These are phyloP conservation scores for Lampropteryx suffumata DNA, from an alignment of 2,888 invertebrate species.

Conservation along the genomic window DNA sequence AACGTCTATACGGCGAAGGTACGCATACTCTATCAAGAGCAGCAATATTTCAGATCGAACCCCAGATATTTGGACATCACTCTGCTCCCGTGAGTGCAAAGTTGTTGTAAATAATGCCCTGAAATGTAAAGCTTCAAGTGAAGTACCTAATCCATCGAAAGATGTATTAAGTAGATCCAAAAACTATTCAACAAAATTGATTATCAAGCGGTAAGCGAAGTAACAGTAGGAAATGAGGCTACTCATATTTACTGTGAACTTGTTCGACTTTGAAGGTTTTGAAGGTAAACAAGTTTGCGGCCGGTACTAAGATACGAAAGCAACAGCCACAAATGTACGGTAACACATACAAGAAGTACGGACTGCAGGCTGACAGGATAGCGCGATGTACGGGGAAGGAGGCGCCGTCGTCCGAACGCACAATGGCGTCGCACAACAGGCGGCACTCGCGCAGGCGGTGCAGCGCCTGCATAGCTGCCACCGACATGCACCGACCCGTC, in stretches of 20 bases:
- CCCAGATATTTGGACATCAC: conserved; percentile 89
- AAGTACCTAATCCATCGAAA: too few species aligned
- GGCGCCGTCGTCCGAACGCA: conserved; percentile 91
- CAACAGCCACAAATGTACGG: too few species aligned
- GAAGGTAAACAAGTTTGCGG: too few species aligned
- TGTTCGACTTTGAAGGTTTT: too few species aligned
- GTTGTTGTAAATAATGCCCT: conserved; percentile 93
- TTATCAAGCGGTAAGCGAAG: too few species aligned
- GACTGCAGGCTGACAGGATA: conserved; percentile 93
- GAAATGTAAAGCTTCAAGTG: conserved; percentile 18
- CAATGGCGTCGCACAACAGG: conserved; percentile 93
- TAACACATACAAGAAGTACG: conserved; percentile 90
- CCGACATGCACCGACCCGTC: conserved; percentile 89
- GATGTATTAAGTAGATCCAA: too few species aligned
- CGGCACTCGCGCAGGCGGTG: conserved; percentile 92
- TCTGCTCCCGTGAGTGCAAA: conserved; percentile 86
- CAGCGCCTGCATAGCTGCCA: conserved; percentile 92
- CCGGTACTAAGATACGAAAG: too few species aligned
- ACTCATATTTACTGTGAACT: too few species aligned
- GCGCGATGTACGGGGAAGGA: conserved; percentile 93
- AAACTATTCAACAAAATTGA: too few species aligned
- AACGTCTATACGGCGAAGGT: conserved; percentile 90
- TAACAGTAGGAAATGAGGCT: too few species aligned
- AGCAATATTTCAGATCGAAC: conserved; percentile 90
- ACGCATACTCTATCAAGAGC: conserved; percentile 92